Evolutionary conservation across 1,140 invertebrate genomes (phyloP).

Genomic region (Drosophila lini): DNA sequence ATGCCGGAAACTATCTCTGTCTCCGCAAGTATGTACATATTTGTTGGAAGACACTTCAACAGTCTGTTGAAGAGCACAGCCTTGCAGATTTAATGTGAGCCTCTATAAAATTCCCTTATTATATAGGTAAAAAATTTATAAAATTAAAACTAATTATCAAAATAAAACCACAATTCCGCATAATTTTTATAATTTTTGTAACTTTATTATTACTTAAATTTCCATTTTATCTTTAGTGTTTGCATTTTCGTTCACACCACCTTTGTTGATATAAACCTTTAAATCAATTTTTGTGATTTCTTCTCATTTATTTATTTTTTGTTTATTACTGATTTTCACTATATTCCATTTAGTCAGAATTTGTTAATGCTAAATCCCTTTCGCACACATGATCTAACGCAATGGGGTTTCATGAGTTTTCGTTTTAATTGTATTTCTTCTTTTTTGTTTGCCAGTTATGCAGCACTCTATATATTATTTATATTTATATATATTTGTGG

Average conservation of each 20-base stretch:
- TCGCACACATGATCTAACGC: conserved; percentile 59
- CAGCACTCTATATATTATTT: conserved; percentile 66
- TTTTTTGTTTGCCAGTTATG: conserved; percentile 56
- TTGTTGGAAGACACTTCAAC: conserved; percentile 23
- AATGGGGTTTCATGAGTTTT: conserved; percentile 59
- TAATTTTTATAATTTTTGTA: conserved; percentile 67
- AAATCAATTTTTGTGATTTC: conserved; percentile 25
- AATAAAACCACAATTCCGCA: not conserved
- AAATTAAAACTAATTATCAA: no score
- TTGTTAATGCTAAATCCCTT: conserved; percentile 42
- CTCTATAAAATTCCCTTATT: not conserved
- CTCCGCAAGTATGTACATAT: conserved; percentile 10
- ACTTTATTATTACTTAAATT: conserved; percentile 79
- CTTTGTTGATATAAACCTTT: conserved; percentile 32
- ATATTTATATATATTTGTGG: conserved; percentile 42
- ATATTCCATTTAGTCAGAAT: conserved; percentile 49
- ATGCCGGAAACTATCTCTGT: conserved; percentile 16
- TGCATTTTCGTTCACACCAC: conserved; percentile 10
- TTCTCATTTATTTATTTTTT: conserved; percentile 40
- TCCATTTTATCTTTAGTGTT: conserved; percentile 50
- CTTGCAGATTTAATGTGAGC: conserved; percentile 16
- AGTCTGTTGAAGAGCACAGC: conserved; percentile 42
- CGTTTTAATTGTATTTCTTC: conserved; percentile 52
- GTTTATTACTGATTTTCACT: conserved; percentile 43
- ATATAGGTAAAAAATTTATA: no score